phyloP scores from a whole-genome alignment of 2,797 vertebrate genomes.

The Okamejei kenojei region DNA sequence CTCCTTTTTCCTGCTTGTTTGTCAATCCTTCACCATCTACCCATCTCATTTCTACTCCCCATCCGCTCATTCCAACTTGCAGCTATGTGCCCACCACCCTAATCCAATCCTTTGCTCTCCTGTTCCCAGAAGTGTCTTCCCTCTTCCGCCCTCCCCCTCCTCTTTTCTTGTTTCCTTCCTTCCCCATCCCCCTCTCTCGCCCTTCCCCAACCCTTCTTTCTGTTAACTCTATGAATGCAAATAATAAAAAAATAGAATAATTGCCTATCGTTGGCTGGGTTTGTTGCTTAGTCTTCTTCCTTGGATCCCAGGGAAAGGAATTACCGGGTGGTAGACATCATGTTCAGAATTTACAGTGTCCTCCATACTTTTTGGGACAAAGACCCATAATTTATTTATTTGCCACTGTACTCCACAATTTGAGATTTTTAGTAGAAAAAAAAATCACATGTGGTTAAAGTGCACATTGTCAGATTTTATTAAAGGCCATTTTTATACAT shows the following conservation, averaged over 20 bases:
- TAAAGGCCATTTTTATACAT: no score
- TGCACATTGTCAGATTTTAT: no score
- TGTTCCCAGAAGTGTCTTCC: background rate
- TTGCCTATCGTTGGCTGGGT: background rate
- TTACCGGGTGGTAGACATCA: background rate
- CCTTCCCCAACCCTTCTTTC: background rate
- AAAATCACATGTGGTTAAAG: no score
- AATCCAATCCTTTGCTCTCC: no score
- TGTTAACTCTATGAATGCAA: no score
- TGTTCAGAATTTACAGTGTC: background rate
- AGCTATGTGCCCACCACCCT: no score
- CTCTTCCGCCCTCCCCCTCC: no score
- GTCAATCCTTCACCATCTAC: background rate
- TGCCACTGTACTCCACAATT: no score
- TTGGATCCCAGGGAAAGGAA: background rate
- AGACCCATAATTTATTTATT: no score
- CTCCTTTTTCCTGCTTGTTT: background rate
- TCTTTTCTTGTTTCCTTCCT: background rate
- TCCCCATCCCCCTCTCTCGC: background rate
- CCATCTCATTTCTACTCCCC: background rate
- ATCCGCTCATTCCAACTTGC: background rate
- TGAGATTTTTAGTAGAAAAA: no score
- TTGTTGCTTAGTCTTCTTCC: background rate
- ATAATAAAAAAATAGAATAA: background rate
- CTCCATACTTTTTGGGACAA: no score